These are phyloP conservation scores for Drosophila subobscura DNA, from an alignment of 1,140 invertebrate species.

Conservation along the genomic window DNA sequence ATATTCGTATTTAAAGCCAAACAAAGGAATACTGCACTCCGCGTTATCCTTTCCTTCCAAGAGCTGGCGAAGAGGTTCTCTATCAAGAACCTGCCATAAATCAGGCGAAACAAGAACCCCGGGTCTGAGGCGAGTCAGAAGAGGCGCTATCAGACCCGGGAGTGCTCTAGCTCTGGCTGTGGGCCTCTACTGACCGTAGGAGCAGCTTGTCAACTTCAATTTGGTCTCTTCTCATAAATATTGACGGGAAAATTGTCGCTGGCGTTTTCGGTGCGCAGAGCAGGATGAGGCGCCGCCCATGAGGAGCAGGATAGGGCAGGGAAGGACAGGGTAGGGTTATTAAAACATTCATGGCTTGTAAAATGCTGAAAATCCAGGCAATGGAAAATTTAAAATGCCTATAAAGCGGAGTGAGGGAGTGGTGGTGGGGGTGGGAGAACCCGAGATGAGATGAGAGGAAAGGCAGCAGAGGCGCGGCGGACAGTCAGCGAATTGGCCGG, in stretches of 20 bases:
- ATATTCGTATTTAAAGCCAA: constrained; percentile 32
- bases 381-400: constrained; percentile 76
- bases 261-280: constrained; percentile 44
- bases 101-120: constrained; percentile 15
- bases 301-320: no score
- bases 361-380: constrained; percentile 75
- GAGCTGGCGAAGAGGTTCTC: not conserved
- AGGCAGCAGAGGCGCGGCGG: not conserved
- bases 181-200: not conserved
- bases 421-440: not conserved
- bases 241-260: constrained; percentile 78
- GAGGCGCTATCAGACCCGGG: no score
- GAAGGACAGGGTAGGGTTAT: constrained; percentile 45
- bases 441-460: constrained; percentile 29
- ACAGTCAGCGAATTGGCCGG: constrained; percentile 32
- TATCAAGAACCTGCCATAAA: constrained; percentile 6
- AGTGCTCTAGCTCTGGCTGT: no score
- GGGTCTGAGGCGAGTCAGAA: constrained; percentile 13
- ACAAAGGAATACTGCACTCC: constrained; percentile 19
- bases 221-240: constrained; percentile 68
- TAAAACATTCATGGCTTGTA: constrained; percentile 82
- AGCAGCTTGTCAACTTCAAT: constrained; percentile 54
- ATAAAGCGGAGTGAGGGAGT: constrained; percentile 52
- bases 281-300: not conserved
- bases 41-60: constrained; percentile 6